Base-by-base conservation (phyloP, 2,797 vertebrate species). In the Sebastes diaconus region DNA sequence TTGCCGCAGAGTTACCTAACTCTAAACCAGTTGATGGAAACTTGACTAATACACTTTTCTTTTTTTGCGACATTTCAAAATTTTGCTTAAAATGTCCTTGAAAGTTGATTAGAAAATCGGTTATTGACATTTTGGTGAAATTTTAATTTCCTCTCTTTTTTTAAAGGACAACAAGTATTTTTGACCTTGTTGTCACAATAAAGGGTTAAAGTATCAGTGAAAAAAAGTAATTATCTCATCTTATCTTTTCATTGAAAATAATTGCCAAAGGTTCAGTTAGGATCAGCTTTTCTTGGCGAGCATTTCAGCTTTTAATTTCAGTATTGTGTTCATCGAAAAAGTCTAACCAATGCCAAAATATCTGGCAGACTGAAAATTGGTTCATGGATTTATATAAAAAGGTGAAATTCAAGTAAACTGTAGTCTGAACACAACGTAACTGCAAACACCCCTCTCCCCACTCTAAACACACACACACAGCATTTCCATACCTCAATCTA, bases 1-100 rank as follows among this genome's bases (percentile, higher is more conserved):
- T 8, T 50, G 46, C 46, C 0, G 46, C 18, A 50, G 46, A 50
- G 46, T 50, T 50, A 0, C 16, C 7, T 50, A 0, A 18, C 18
- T 50, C 46, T 0, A 50, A 50, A 50, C 18, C 46, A 50, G 18
- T 20, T 50, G 46, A 50, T 20, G 46, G 0, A 50, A 50, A 50
- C 18, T 0, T 20, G 18, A 0, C 46, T 50, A 50, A 50, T 20
- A 20, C 7, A 0, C 16, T 18, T 50, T 50, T 50, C 42, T 18
- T 36, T 46, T 50, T 50, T 46, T 8, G 8, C 18, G 18, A 50
- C 7, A 50, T 50, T 50, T 50, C 18, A 18, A 46, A 18, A 50
- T 50, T 0, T 20, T 50, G 18, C 46, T 50, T 50, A 20, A 50
- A 50, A 50, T 20, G 3, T 46, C 16, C 42, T 46, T 46, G 42